Base-by-base conservation (phyloP, 2,113 vertebrate genomes). In the Phodopus roborovskii region DNA sequence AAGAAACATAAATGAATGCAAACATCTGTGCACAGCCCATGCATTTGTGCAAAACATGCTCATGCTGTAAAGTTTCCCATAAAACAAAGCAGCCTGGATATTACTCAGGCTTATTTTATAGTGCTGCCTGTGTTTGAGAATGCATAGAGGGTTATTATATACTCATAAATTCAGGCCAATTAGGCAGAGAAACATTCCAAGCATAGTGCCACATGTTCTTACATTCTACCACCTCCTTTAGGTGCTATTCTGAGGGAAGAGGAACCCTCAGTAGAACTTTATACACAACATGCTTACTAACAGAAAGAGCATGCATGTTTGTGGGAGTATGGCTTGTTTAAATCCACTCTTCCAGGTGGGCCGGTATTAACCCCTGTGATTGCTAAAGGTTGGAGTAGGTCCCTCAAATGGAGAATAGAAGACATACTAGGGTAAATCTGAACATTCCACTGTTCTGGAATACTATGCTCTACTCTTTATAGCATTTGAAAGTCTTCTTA, bases 141-240 rank as follows among this genome's bases (percentile, higher is more conserved):
- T 70, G 45, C 85, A 95, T 83, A 66, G 53, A 97, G 60, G 78
- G 91, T 74, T 95, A 92, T 97, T 88, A 93, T 42, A 64, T 1
- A 1, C 77, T 97, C 89, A 2, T 97, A 98, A 98, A 98, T 98
- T 94, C 97, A 82, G 68, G 60, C 95, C 97, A 98, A 96, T 97
- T 92, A 94, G 92, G 81, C 95, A 58, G 56, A 93, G 91, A 91
- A 95, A 64, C 42, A 83, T 95, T 92, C 83, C 30, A 77, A 90
- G 58, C 74, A 36, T 36, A 19, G 53, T 28, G 56, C 79, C 73
- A 39, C 8, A 48, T 48, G 6, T 85, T 92, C 48, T 81, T 8
- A 62, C 75, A 15, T 97, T 85, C 74, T 20, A 26, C 92, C 1
- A 7, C 91, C 56, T 94, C 64, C 74, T 83, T 60, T 68, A 42